Evolutionary conservation across 2,797 vertebrate species (phyloP), one percentile per base, ranked within the genome.

Genomic region (Periparus ater): DNA sequence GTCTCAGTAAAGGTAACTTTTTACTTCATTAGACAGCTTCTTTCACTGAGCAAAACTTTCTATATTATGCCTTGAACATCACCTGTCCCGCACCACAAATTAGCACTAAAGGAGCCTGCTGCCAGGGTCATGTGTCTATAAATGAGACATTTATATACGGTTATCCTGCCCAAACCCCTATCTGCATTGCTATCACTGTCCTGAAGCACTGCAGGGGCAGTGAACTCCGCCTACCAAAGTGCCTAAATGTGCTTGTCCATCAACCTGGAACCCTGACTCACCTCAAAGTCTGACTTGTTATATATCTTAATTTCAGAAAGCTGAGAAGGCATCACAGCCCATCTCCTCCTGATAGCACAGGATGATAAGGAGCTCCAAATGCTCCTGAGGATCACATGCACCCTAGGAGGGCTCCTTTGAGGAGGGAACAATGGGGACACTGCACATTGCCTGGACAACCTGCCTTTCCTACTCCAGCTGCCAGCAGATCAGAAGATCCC

Each of bases 241-340:
- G 13, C 17, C 29, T 83, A 50, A 83, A 80, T 20, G 38, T 68
- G 12, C 9, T 91, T 77, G 36, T 44, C 47, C 38, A 23, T 26
- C 63, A 55, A 1, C 7, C 10, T 10, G 3, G n/a, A 11, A 45
- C 8, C 13, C 4, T 0, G 1, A 72, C 5, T 21, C 20, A 63
- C 3, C 10, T 19, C 19, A 8, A 73, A 75, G 8, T 60, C 55
- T 80, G 25, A 32, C 34, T 47, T 51, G 42, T 44, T 54, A 57
- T 7, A 12, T 22, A 62, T 66, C 19, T 75, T n/a, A 62, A 60
- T 73, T 70, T 85, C 68, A 83, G 50, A 74, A 62, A 81, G 20
- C 32, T 58, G 38, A 67, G 42, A 15, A 18, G 27, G 9, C 29
- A 68, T 51, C 25, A 3, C 21, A 89, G 50, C 13, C 36, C 18